A percentile compares a stretch with the other conserved stretches of the same genome.
These are phyloP conservation scores for Choristoneura rosaceana DNA, from an alignment of 2,888 invertebrate species.

Conservation along the genomic window DNA sequence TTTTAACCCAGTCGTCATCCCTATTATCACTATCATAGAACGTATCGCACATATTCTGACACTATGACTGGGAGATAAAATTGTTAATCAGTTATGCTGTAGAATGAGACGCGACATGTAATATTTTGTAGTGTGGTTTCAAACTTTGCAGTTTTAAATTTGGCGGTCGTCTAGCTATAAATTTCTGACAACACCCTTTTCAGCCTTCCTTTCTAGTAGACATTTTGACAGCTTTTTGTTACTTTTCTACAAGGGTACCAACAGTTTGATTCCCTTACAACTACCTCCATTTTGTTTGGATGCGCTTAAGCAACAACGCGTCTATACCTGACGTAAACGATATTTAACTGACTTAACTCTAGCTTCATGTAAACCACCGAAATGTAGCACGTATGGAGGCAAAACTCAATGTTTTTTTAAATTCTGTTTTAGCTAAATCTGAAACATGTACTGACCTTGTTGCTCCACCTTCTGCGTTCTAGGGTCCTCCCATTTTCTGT, in stretches of 20 bases:
- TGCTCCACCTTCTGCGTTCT: conserved; percentile 89
- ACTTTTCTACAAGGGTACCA: too few species aligned
- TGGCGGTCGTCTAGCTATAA: too few species aligned
- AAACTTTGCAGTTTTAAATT: too few species aligned
- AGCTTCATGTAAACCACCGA: neutral
- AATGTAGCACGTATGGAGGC: neutral
- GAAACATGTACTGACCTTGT: conserved; percentile 84
- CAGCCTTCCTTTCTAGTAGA: too few species aligned
- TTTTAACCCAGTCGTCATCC: too few species aligned
- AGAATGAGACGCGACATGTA: neutral
- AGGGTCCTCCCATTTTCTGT: conserved; percentile 91
- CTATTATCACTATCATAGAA: neutral
- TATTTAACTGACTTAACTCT: neutral
- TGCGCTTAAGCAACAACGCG: neutral
- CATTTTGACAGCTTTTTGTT: too few species aligned
- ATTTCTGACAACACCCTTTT: too few species aligned
- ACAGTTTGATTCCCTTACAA: too few species aligned
- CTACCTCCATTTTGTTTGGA: neutral
- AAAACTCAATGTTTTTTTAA: neutral
- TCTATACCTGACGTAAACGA: neutral
- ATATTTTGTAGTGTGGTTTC: too few species aligned
- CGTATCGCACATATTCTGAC: neutral
- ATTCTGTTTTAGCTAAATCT: neutral
- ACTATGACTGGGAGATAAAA: neutral
- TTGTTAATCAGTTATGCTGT: neutral